Conservation (phyloP, 1,140 invertebrate genomes). For the Drosophila pallidifrons region DNA sequence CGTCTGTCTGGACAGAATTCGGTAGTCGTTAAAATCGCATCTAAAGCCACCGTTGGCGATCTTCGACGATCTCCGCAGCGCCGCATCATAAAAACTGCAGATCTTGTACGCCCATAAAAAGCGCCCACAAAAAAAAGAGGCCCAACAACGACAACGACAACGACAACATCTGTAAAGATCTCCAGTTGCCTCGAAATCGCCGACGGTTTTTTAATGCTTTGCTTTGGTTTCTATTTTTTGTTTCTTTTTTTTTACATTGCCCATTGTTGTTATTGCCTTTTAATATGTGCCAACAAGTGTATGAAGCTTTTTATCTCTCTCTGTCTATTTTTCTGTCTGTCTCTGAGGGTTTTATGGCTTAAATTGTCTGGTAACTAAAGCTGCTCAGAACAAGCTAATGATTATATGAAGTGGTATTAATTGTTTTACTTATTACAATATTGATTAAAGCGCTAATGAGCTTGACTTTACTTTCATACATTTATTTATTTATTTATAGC, state of each 20-base stretch:
- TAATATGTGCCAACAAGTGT: conserved; percentile 54
- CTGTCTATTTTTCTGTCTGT: conserved; percentile 17
- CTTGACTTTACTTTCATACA: no score
- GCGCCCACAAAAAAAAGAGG: conserved; percentile 43
- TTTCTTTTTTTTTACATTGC: conserved; percentile 6
- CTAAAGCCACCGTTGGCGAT: conserved; percentile 40
- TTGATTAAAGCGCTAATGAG: background rate
- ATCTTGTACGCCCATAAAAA: conserved; percentile 79
- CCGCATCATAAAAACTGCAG: conserved; percentile 62
- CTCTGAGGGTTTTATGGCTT: conserved; percentile 42
- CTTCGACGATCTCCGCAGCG: conserved; percentile 37
- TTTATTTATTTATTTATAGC: no score
- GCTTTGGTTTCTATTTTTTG: conserved; percentile 29
- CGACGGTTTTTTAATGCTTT: conserved; percentile 62
- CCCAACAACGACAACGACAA: background rate
- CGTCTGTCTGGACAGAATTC: conserved; percentile 55
- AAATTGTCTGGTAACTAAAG: conserved; percentile 3
- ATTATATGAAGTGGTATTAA: background rate
- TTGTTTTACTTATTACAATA: background rate
- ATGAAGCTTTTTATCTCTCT: background rate
- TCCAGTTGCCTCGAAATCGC: conserved; percentile 50
- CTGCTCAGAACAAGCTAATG: background rate
- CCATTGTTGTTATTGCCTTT: conserved; percentile 41
- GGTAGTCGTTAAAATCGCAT: conserved; percentile 72
- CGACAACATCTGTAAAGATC: conserved; percentile 30